Evolutionary conservation across 2,888 invertebrate species (phyloP).

Genomic region (Nasonia oneida): DNA sequence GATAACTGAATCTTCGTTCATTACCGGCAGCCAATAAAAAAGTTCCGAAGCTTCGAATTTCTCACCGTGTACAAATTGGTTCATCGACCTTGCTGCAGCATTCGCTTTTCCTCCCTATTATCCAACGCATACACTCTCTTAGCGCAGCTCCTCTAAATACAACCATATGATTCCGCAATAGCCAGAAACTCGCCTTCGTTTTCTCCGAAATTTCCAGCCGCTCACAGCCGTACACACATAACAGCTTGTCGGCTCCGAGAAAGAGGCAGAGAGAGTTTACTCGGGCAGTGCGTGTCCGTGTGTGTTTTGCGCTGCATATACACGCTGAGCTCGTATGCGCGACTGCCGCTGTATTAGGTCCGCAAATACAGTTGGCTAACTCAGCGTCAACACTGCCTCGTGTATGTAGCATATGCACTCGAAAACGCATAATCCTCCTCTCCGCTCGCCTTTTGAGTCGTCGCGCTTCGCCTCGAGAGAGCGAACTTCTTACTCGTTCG

Average conservation of each 20-base stretch:
- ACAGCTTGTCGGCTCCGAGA: background rate
- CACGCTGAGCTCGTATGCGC: background rate
- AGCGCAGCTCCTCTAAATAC: conserved; percentile 12
- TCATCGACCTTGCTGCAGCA: background rate
- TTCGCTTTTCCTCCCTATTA: background rate
- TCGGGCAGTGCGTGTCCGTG: background rate
- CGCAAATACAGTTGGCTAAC: conserved; percentile 41
- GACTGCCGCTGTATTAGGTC: conserved; percentile 23
- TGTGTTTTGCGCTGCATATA: background rate
- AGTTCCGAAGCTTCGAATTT: too few relatives aligned
- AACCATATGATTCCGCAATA: background rate
- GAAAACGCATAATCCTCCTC: conserved; percentile 41
- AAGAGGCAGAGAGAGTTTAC: conserved; percentile 7
- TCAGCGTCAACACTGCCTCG: conserved; percentile 14
- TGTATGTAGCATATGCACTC: background rate
- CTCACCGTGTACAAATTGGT: conserved; percentile 27
- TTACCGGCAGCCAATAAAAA: too few relatives aligned
- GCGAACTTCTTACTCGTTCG: background rate
- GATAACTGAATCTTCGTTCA: too few relatives aligned
- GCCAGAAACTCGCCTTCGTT: background rate
- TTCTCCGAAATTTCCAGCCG: conserved; percentile 45
- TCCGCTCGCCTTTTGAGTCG: background rate
- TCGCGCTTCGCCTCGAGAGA: background rate
- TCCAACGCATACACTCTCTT: conserved; percentile 6
- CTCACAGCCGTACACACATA: background rate